Conservation (phyloP, 2,797 vertebrate species). For the Aeoliscus strigatus region DNA sequence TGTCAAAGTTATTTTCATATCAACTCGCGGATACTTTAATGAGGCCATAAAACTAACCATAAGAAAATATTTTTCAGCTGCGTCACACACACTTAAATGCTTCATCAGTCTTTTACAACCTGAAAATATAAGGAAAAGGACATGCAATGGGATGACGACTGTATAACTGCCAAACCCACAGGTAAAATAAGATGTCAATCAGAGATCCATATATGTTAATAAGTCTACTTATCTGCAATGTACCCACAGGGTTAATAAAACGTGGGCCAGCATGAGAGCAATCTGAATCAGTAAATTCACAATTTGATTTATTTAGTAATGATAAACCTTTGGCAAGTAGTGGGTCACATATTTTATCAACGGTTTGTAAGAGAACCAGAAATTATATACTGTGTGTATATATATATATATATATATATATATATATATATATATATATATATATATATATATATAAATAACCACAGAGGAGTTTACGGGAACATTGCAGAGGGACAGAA, state of each 20-base stretch:
- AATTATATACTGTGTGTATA: no score
- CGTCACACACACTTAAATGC: slow-evolving; percentile 7
- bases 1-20: no score
- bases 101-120: slow-evolving; percentile 1
- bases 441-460: no score
- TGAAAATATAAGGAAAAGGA: slow-evolving; percentile 14
- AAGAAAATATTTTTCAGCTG: neutral
- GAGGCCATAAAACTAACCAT: neutral
- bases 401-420: no score
- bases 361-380: no score
- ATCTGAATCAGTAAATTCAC: slow-evolving; percentile 27
- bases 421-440: no score
- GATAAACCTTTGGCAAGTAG: no score
- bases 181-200: slow-evolving; percentile 15
- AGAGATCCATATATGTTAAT: slow-evolving; percentile 33
- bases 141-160: neutral
- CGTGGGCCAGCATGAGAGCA: slow-evolving; percentile 21
- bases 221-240: slow-evolving; percentile 29
- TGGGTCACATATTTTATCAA: no score
- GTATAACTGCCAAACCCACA: slow-evolving; percentile 12
- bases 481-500: slow-evolving; percentile 12
- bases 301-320: slow-evolving; percentile 11
- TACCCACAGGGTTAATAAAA: slow-evolving; percentile 32
- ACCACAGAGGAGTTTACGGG: slow-evolving; percentile 22
- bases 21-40: neutral